Conservation (phyloP, 2,888 invertebrate species). For the Hemaris fuciformis region DNA sequence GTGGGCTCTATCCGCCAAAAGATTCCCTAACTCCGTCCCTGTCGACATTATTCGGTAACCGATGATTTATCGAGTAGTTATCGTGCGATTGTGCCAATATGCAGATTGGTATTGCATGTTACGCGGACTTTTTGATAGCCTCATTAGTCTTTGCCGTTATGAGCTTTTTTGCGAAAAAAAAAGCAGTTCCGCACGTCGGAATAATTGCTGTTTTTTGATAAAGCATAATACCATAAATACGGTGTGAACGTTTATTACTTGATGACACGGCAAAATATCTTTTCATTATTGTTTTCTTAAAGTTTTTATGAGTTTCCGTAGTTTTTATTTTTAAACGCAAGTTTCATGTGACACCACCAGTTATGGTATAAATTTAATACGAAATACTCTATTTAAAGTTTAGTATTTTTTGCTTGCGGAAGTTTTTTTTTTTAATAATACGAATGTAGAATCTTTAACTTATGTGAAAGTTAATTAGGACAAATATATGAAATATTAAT, state of each 20-base stretch:
- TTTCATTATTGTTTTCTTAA: conserved; percentile 12
- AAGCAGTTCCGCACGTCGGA: not conserved
- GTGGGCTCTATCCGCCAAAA: not conserved
- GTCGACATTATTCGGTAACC: conserved; percentile 20
- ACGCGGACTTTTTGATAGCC: conserved; percentile 22
- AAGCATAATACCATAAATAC: not conserved
- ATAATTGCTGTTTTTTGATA: conserved; percentile 3
- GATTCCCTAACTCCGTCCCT: not conserved
- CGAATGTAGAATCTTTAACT: too few relatives aligned
- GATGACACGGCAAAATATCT: not conserved
- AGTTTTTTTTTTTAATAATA: too few relatives aligned
- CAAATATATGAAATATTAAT: too few relatives aligned
- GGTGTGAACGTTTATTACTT: not conserved
- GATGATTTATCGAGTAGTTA: conserved; percentile 32
- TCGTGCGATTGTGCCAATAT: conserved; percentile 23
- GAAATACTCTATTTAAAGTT: too few relatives aligned
- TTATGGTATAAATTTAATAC: too few relatives aligned
- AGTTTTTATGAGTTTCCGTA: not conserved
- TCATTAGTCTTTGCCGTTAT: conserved; percentile 30
- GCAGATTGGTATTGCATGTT: conserved; percentile 31
- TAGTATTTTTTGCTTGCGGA: too few relatives aligned
- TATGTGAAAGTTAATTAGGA: too few relatives aligned
- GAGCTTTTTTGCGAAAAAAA: conserved; percentile 19
- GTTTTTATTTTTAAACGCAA: not conserved
- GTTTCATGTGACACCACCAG: not conserved